A percentile compares a stretch with the other conserved stretches of the same genome.
phyloP scores from a whole-genome alignment of 2,113 vertebrate genomes.

The Xenus cinereus region DNA sequence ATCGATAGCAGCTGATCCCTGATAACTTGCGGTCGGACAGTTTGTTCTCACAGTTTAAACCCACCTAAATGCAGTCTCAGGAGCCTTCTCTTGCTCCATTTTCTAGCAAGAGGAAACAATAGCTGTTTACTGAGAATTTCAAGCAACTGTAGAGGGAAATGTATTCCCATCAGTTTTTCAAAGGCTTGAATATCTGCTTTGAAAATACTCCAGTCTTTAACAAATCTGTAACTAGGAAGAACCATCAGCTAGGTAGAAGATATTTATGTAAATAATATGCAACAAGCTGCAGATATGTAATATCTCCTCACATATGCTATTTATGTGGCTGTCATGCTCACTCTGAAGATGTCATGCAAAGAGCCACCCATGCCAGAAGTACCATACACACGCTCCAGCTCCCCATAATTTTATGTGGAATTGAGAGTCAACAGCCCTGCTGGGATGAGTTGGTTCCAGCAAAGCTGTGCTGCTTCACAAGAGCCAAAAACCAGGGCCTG shows the following conservation, averaged over 20 bases:
- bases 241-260: not conserved
- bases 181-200: not conserved
- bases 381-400: not conserved
- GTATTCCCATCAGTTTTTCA: not conserved
- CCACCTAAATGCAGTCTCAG: not conserved
- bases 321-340: not conserved
- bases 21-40: not conserved
- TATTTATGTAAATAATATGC: conserved; percentile 1
- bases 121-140: not conserved
- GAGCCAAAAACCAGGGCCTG: not conserved
- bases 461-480: not conserved
- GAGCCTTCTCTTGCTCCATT: not conserved
- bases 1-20: not conserved
- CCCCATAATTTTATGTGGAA: not conserved
- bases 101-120: not conserved
- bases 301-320: not conserved
- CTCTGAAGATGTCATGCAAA: not conserved
- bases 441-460: not conserved
- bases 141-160: not conserved
- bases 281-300: not conserved
- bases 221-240: not conserved
- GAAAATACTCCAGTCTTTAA: not conserved
- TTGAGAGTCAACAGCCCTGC: not conserved
- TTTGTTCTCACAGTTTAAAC: not conserved
- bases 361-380: not conserved